These are phyloP conservation scores for Lepidostoma basale DNA, from an alignment of 1,140 invertebrate genomes.

Conservation along the genomic window DNA sequence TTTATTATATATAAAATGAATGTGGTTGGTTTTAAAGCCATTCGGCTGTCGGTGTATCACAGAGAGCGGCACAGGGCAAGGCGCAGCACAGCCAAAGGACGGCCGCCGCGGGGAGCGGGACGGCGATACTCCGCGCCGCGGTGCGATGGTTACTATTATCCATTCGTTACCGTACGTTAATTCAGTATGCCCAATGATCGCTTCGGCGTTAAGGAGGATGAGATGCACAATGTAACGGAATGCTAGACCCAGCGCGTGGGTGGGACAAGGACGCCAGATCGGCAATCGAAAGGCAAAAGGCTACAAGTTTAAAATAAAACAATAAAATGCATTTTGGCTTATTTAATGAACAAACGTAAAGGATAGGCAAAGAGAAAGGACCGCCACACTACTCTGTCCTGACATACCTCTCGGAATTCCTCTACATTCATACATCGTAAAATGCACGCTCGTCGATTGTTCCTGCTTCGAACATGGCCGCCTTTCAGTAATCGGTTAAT, in stretches of 20 bases:
- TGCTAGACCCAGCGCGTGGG: neutral
- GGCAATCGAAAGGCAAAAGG: neutral
- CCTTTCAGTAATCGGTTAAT: no score
- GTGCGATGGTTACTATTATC: slow-evolving; percentile 20
- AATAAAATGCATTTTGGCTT: no score
- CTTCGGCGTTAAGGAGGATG: slow-evolving; percentile 1
- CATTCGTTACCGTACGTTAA: slow-evolving; percentile 18
- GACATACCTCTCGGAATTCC: no score
- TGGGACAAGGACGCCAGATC: neutral
- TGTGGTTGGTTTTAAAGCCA: slow-evolving; percentile 8
- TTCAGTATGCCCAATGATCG: slow-evolving; percentile 4
- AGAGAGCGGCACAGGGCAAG: neutral
- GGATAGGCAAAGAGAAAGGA: no score
- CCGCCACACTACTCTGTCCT: no score
- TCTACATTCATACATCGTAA: no score
- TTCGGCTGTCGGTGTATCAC: neutral
- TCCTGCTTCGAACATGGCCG: no score
- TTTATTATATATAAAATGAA: neutral
- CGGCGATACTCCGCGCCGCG: neutral
- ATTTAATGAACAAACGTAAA: no score
- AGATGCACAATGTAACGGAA: neutral
- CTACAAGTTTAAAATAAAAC: neutral
- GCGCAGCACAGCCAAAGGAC: slow-evolving; percentile 1
- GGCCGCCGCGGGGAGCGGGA: neutral
- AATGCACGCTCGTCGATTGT: no score